phyloP scores from a whole-genome alignment of 2,113 vertebrate genomes.

The Takifugu bimaculatus region DNA sequence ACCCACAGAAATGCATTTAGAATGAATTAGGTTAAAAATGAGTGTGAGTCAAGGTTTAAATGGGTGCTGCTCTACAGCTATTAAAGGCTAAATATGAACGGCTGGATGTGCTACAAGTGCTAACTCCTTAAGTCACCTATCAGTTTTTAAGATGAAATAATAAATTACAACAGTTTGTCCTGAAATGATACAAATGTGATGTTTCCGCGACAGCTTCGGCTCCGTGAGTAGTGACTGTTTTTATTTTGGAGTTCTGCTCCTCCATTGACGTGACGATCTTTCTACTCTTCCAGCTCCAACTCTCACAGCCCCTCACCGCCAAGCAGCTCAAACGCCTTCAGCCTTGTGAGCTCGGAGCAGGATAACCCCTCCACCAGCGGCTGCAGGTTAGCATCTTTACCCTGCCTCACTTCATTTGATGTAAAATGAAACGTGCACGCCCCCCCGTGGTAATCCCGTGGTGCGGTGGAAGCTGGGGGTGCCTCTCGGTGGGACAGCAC shows the following conservation, averaged over 20 bases:
- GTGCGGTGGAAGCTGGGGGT: not conserved
- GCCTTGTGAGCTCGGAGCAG: slow-evolving; percentile 83
- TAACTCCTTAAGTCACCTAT: too few relatives aligned
- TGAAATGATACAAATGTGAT: not conserved
- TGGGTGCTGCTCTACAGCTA: too few relatives aligned
- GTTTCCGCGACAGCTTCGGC: slow-evolving; percentile 1
- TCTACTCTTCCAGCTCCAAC: slow-evolving; percentile 70
- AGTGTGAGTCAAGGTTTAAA: too few relatives aligned
- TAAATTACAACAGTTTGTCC: not conserved
- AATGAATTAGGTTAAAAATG: too few relatives aligned
- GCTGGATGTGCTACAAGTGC: too few relatives aligned
- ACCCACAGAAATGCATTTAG: too few relatives aligned
- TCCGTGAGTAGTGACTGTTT: slow-evolving; percentile 3
- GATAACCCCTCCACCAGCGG: slow-evolving; percentile 86
- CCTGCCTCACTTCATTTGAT: not conserved
- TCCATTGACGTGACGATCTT: slow-evolving; percentile 13
- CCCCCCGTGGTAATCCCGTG: slow-evolving; percentile 6
- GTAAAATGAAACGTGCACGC: too few relatives aligned
- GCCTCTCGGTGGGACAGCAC: not conserved
- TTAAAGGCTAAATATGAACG: too few relatives aligned
- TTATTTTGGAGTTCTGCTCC: not conserved
- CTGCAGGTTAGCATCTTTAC: slow-evolving; percentile 78
- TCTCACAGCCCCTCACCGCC: slow-evolving; percentile 77
- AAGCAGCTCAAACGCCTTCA: slow-evolving; percentile 84
- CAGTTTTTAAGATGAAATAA: not conserved